These are phyloP conservation scores for Limnephilus rhombicus DNA, from an alignment of 2,888 invertebrate species.

Conservation along the genomic window DNA sequence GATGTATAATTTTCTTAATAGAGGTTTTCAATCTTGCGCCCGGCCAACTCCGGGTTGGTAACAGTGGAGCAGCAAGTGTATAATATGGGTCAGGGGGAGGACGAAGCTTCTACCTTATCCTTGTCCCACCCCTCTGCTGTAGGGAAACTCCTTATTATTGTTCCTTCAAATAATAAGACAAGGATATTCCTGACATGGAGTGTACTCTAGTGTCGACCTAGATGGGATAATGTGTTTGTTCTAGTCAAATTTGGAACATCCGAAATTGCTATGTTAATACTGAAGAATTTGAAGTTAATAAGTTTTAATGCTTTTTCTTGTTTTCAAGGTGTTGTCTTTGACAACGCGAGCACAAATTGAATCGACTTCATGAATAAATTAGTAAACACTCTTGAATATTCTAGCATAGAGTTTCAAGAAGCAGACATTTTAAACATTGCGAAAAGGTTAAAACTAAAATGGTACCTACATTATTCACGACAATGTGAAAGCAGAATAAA, in stretches of 20 bases:
- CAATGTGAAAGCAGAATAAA: neutral
- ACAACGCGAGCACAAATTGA: neutral
- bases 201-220: constrained; percentile 4
- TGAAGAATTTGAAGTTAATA: constrained; percentile 26
- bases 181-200: constrained; percentile 21
- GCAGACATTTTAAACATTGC: neutral
- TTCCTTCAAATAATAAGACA: constrained; percentile 35
- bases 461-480: neutral
- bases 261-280: constrained; percentile 22
- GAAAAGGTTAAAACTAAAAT: neutral
- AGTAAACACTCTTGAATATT: neutral
- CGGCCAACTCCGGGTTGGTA: neutral
- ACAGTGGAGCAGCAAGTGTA: neutral
- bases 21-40: neutral
- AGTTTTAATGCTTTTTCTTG: constrained; percentile 33
- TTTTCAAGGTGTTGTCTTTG: neutral
- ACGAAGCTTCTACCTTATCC: neutral
- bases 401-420: neutral
- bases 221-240: constrained; percentile 31
- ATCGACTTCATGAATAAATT: neutral
- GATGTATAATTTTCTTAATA: neutral
- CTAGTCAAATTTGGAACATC: constrained; percentile 4
- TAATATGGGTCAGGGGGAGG: constrained; percentile 11
- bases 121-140: neutral
- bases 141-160: constrained; percentile 18